Base-by-base conservation (phyloP, 92 coral and sea anemone genomes). In the Porites divaricata region DNA sequence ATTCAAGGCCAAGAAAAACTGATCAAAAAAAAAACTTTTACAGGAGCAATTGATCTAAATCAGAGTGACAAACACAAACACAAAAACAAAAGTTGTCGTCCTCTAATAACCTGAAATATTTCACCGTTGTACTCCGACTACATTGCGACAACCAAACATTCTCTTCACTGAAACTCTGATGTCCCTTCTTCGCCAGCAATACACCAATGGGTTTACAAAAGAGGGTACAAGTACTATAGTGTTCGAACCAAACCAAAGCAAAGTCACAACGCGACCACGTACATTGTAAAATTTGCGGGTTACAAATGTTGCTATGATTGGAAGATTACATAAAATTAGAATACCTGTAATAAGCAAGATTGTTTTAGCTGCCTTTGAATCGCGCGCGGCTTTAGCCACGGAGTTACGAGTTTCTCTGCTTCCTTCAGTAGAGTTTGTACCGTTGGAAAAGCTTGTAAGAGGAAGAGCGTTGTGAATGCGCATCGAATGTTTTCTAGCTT, bases 151-250 rank as follows among this genome's bases (percentile, higher is more conserved):
- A 71, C 68, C 68, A 71, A 72, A 81, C 86, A 70, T 81, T 21
- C 86, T 71, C 61, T 63, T 70, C 4, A 70, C 59, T 16, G 86
- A 59, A 25, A 23, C n/a, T 63, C 86, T 58, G 20, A 88, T 53
- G 64, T 88, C 89, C 19, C 89, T 72, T 63, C 52, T 83, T 56
- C 72, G 86, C 91, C 91, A 88, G 35, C 85, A 88, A 63, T 83
- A 88, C 53, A 83, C 53, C 11, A 88, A 62, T 9, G 91, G 91
- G 66, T 88, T 68, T 24, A 88, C 52, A n/a, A 74, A 19, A 13
- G 91, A 61, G 26, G 84, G 81, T 14, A 71, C 11, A 11, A 88
- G 68, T 50, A 67, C 87, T 4, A 83, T 17, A 0, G 91, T 83
- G 88, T 88, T 83, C 21, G 91, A 69, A 15, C 76, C 68, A 25